Conservation (phyloP, 2,888 invertebrate species). For the Leucoptera coffeella region DNA sequence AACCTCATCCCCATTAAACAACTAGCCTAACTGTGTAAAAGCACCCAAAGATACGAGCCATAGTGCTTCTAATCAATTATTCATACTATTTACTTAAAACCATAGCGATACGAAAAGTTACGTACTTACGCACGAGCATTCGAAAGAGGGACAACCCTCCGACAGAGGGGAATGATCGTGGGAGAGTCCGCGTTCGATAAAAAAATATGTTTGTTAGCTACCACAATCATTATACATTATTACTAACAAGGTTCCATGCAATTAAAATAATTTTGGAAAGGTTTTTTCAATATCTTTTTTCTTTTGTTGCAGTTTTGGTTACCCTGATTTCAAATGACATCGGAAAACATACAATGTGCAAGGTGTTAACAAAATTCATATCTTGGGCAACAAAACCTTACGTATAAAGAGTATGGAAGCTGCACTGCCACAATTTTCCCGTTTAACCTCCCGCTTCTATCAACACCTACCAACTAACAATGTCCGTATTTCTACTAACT, state of each 20-base stretch:
- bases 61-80: constrained; percentile 2
- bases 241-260: too few species aligned
- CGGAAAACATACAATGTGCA: constrained; percentile 2
- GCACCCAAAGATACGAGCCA: too few species aligned
- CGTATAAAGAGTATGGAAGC: constrained; percentile 32
- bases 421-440: constrained; percentile 33
- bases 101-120: constrained; percentile 1
- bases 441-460: constrained; percentile 31
- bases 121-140: too few species aligned
- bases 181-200: too few species aligned
- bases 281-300: too few species aligned
- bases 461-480: constrained; percentile 37
- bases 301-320: too few species aligned
- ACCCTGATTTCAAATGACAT: too few species aligned
- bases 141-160: too few species aligned
- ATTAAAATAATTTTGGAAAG: too few species aligned
- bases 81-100: constrained; percentile 4
- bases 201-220: too few species aligned
- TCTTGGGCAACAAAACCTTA: constrained; percentile 5
- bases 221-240: too few species aligned
- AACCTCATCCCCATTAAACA: not conserved
- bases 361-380: constrained; percentile 7
- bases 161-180: constrained; percentile 11
- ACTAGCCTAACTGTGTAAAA: too few species aligned
- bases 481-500: constrained; percentile 28